A percentile compares a stretch with the other conserved stretches of the same genome.
Evolutionary conservation across 1,140 invertebrate genomes (phyloP).

Genomic region (Diorhabda elongata): DNA sequence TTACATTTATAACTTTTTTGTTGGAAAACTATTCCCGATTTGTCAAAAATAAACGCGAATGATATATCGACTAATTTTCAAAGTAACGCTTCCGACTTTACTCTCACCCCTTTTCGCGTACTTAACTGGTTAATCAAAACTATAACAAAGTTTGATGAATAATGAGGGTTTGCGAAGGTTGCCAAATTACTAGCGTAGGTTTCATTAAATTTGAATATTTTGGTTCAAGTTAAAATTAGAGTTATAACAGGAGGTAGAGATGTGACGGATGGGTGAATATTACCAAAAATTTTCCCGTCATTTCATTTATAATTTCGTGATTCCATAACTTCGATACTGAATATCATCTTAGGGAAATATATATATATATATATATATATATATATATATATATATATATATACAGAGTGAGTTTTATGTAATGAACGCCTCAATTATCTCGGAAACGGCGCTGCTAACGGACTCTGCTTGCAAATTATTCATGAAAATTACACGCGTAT

Average conservation of each 20-base stretch:
- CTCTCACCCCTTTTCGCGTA: neutral
- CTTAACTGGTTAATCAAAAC: slow-evolving; percentile 2
- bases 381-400: no score
- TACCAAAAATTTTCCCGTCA: neutral
- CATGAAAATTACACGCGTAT: no score
- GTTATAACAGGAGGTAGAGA: neutral
- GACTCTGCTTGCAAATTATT: no score
- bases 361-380: no score
- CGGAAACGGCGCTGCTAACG: no score
- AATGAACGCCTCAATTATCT: no score
- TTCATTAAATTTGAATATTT: slow-evolving; percentile 3
- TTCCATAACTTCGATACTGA: neutral
- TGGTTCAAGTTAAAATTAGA: neutral
- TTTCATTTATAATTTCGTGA: neutral
- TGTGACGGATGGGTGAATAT: neutral
- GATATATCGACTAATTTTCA: neutral
- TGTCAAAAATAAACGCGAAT: neutral
- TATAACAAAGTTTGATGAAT: slow-evolving; percentile 1
- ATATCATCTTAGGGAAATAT: no score
- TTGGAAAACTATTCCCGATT: no score
- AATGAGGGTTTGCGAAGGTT: neutral
- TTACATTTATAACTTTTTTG: no score
- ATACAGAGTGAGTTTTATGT: no score
- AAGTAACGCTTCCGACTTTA: neutral
- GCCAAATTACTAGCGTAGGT: neutral